Base-by-base conservation (phyloP, 2,888 invertebrate genomes). In the Heliconius sara region DNA sequence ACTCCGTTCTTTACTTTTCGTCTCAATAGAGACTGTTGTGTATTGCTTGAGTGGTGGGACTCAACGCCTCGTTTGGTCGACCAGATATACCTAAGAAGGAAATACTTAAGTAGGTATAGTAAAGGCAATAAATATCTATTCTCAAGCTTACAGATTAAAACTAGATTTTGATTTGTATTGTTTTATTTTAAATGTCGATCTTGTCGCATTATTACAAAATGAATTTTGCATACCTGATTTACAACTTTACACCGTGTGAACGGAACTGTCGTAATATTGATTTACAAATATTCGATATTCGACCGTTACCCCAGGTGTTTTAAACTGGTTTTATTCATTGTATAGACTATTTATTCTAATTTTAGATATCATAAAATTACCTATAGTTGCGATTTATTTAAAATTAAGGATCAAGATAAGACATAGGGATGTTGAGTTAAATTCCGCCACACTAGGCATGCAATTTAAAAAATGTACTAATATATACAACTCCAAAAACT, bases 91-190 rank as follows among this genome's bases (percentile, higher is more conserved):
- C 30, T 30, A 30, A 30, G 30, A 30, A 4, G 4, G 30, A 30
- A 9, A 39, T 9, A 19, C 25, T 27, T 19, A 22, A 71, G 27
- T 52, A 27, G 47, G 47, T 47, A 47, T n/a, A 57, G 57, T 72
- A 34, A 72, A 57, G 22, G 52, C 30, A 72, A 60, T 60, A 60
- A 73, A 73, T 73, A 73, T 60, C 60, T 9, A 39, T 73, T 60
- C 34, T 25, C 34, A 60, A 60, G 60, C 67, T 68, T 66, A 76
- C 70, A 81, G 27, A 76, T 80, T 79, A 52, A 77, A 80, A 80
- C 77, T 47, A 78, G 81, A 82, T 79, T 79, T 73, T 25, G 73
- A 73, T 60, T 34, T 77, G 77, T 76, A 80, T 76, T 80, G 80
- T 82, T 82, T 77, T 79, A 80, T 82, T 79, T 78, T 73, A 73